Base-by-base conservation (phyloP, 2,888 invertebrate species). In the Antitype chi region DNA sequence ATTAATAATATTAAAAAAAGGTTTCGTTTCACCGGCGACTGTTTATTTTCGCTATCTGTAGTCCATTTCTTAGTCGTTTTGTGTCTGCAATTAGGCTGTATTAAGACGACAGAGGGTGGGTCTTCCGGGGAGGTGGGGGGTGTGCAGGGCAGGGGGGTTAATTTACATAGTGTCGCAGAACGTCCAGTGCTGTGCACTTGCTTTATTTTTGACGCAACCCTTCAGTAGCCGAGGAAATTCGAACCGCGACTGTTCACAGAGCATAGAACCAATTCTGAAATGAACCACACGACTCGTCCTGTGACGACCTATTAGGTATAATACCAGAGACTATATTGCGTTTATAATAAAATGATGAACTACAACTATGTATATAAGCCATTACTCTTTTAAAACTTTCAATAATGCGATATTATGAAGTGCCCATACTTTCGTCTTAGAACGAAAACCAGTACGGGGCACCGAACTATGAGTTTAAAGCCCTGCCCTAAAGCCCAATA, bases 31-130 rank as follows among this genome's bases (percentile, higher is more conserved):
- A n/a, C 60, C 28, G 43, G 59, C 49, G 49, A 55, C 13, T 69
- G 69, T 80, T 84, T 84, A 70, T 81, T 60, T 84, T 84, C 38
- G 55, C 70, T 60, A 52, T 73, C 59, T 74, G 67, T 70, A 71
- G 64, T 78, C 69, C 62, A 81, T 70, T 76, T 71, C 8, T 62
- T 57, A 73, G 72, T 74, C 76, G 68, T 85, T 80, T 75, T 85
- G 75, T 74, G 73, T 78, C 81, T 82, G 70, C 82, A 85, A 85
- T 80, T 82, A 85, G 76, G 74, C 62, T 80, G 49, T 72, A 77
- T 84, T 81, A 80, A 77, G 77, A 81, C 53, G 64, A 32, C 60
- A 66, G 73, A 15, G 47, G 17, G 52, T 5, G 67, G 28, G 28
- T 23, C 15, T 23, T 9, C 8, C 20, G 2, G 15, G 23, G 28